Percentiles rank a stretch among this genome's conserved stretches.
phyloP scores from a whole-genome alignment of 2,113 vertebrate genomes.

The Vidua macroura region DNA sequence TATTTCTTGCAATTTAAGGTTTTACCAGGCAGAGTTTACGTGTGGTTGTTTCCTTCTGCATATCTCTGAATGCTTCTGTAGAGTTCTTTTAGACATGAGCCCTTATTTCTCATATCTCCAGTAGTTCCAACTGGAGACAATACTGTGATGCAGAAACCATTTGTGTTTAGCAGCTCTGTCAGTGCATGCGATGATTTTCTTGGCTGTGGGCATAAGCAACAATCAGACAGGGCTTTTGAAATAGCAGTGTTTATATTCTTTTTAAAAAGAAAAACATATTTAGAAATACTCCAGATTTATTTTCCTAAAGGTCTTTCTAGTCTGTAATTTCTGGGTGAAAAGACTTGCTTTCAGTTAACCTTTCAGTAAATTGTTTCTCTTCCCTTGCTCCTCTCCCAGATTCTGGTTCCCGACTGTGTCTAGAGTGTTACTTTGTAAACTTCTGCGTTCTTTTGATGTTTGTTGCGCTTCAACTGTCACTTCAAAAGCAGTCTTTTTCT shows the following conservation, averaged over 20 bases:
- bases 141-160: background rate
- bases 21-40: background rate
- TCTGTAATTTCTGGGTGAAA: background rate
- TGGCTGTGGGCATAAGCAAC: background rate
- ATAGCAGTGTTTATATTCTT: background rate
- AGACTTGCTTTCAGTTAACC: background rate
- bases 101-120: background rate
- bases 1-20: background rate
- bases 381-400: background rate
- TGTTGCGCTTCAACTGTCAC: background rate
- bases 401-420: background rate
- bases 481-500: background rate
- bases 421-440: background rate
- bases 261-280: background rate
- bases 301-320: background rate
- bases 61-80: background rate
- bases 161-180: background rate
- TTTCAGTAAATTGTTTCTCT: background rate
- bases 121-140: background rate
- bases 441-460: background rate
- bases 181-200: background rate
- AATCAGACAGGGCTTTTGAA: background rate
- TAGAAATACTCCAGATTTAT: background rate
- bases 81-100: background rate
- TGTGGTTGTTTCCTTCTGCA: background rate